Percentiles rank a stretch among this genome's conserved stretches.
Conservation (phyloP, 1,140 invertebrate species). For the Calliphora vicina region DNA sequence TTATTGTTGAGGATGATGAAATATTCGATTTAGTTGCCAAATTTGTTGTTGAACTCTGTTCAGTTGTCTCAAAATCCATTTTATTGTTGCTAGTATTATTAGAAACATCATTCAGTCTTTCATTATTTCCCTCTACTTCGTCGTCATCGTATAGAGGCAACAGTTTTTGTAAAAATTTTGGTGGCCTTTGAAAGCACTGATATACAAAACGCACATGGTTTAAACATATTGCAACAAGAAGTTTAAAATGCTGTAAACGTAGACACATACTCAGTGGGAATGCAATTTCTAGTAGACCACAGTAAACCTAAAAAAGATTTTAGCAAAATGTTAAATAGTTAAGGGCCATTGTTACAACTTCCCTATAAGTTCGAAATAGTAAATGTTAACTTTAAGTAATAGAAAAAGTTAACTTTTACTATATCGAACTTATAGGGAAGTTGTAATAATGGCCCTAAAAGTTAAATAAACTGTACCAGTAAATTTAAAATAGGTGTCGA, state of each 20-base stretch:
- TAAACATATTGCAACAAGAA: slow-evolving; percentile 46
- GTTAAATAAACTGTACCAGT: too few species aligned
- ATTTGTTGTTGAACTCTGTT: background rate
- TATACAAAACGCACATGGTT: slow-evolving; percentile 56
- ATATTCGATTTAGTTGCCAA: background rate
- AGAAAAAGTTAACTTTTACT: too few species aligned
- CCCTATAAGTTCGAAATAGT: too few species aligned
- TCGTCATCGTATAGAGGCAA: slow-evolving; percentile 47
- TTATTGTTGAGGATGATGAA: background rate
- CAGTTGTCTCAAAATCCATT: background rate
- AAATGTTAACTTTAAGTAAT: too few species aligned
- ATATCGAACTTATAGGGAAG: too few species aligned
- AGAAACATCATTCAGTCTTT: background rate
- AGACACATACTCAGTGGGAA: slow-evolving; percentile 47
- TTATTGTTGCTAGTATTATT: background rate
- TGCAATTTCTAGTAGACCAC: slow-evolving; percentile 51
- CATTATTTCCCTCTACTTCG: slow-evolving; percentile 32
- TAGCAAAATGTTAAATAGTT: background rate
- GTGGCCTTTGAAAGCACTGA: slow-evolving; percentile 50
- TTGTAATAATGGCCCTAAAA: too few species aligned
- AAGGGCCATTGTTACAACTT: too few species aligned
- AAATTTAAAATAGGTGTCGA: too few species aligned
- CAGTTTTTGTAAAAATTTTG: slow-evolving; percentile 44
- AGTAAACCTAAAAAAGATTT: slow-evolving; percentile 42
- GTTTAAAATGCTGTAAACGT: slow-evolving; percentile 44